phyloP scores from a whole-genome alignment of 1,140 invertebrate species.

The Calycopis cecrops region DNA sequence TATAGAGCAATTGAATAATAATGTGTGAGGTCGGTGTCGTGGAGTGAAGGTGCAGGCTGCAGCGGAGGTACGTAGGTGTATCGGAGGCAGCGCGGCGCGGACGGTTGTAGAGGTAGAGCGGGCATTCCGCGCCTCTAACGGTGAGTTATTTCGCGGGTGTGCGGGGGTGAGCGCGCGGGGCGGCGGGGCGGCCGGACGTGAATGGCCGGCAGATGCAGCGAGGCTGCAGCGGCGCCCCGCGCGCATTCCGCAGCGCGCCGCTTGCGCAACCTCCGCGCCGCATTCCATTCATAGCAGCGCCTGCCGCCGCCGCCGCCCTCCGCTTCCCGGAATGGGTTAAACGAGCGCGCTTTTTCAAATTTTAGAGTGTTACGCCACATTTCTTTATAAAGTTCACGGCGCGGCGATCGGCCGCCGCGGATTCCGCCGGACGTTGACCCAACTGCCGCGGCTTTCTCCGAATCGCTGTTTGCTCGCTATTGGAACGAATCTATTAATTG shows the following conservation, averaged over 20 bases:
- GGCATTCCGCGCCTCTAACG: slow-evolving; percentile 66
- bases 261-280: slow-evolving; percentile 32
- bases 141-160: slow-evolving; percentile 69
- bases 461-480: slow-evolving; percentile 69
- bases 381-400: slow-evolving; percentile 68
- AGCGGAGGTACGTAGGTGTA: too few relatives aligned
- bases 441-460: slow-evolving; percentile 57
- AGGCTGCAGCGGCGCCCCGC: slow-evolving; percentile 43
- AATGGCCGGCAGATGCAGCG: slow-evolving; percentile 66
- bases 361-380: slow-evolving; percentile 70
- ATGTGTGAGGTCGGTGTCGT: too few relatives aligned
- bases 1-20: too few relatives aligned
- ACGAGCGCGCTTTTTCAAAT: slow-evolving; percentile 59
- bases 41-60: slow-evolving; percentile 6
- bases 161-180: slow-evolving; percentile 35
- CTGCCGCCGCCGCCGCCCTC: slow-evolving; percentile 28
- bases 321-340: slow-evolving; percentile 49
- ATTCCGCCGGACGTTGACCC: slow-evolving; percentile 68
- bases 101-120: slow-evolving; percentile 53
- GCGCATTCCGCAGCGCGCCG: slow-evolving; percentile 22
- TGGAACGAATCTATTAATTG: slow-evolving; percentile 75
- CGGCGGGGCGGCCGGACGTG: slow-evolving; percentile 52
- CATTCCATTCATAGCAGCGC: slow-evolving; percentile 71
- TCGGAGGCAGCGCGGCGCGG: slow-evolving; percentile 18
- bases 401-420: slow-evolving; percentile 51